Conservation (phyloP, 1,140 invertebrate genomes). For the Rhysida immarginata region DNA sequence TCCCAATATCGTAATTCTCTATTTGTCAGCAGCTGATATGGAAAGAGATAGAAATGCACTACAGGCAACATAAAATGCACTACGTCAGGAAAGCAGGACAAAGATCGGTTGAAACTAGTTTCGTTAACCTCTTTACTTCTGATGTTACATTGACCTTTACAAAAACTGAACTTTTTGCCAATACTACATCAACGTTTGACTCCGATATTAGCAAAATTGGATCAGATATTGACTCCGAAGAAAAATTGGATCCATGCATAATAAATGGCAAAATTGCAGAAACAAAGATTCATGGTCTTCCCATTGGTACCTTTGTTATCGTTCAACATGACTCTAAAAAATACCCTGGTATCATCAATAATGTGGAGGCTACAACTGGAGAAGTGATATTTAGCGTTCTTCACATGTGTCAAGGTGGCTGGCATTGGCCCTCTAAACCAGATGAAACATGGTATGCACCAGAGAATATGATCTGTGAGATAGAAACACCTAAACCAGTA, state of each 20-base stretch:
- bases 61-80: neutral
- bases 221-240: neutral
- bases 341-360: neutral
- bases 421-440: neutral
- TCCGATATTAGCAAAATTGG: too few species aligned
- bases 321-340: neutral
- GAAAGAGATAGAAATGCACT: neutral
- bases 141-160: neutral
- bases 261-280: neutral
- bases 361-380: neutral
- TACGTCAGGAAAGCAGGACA: neutral
- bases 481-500: neutral
- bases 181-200: too few species aligned
- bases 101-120: neutral
- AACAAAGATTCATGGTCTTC: neutral
- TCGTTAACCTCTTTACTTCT: neutral
- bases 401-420: neutral
- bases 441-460: neutral
- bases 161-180: neutral
- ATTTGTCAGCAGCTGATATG: neutral
- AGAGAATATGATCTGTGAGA: neutral
- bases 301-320: neutral
- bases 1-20: neutral
- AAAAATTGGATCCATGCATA: neutral
- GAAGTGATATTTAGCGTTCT: neutral